Evolutionary conservation across 2,797 vertebrate species (phyloP), one percentile per base, ranked within the genome.

Genomic region (Coranthus polyacanthus): DNA sequence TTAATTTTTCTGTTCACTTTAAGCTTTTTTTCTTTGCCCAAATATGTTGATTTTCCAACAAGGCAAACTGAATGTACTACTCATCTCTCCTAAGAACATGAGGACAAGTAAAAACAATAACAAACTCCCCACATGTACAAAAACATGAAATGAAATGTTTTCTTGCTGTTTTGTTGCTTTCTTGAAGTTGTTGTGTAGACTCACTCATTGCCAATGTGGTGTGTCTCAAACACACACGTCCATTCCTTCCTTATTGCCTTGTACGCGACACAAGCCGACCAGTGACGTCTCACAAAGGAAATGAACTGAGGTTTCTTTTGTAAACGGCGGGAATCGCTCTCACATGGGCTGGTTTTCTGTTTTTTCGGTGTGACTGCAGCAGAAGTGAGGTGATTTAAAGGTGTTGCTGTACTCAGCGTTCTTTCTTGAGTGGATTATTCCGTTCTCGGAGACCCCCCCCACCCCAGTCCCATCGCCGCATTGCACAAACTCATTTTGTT

Each of bases 401-500:
- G 32, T 34, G 8, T 54, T 49, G 64, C 18, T 60, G 59, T 62
- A 42, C 2, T 6, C 17, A 29, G 67, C 37, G 3, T 22, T 21
- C 4, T 45, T 24, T 8, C 47, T 10, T 34, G 42, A 26, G 53
- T 32, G 38, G 26, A 15, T 16, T 51, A 1, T 1, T 8, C 26
- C 26, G 5, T 18, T 47, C 43, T 34, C 29, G n/a, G n/a, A n/a
- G n/a, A n/a, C 20, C 29, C 41, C 13, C 0, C 20, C 56, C 57
- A 54, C 54, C 79, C 39, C 32, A 44, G 58, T 82, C 66, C 11
- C 47, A 62, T 66, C 76, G 78, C 86, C 72, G 84, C 91, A 80
- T 93, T 94, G 92, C 93, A 93, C 93, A 93, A 85, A 50, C 6
- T 80, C 59, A 68, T 63, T 78, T 77, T 82, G 64, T 90, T 29